Evolutionary conservation across 2,888 invertebrate species (phyloP).

Genomic region (Allophyes oxyacanthae): DNA sequence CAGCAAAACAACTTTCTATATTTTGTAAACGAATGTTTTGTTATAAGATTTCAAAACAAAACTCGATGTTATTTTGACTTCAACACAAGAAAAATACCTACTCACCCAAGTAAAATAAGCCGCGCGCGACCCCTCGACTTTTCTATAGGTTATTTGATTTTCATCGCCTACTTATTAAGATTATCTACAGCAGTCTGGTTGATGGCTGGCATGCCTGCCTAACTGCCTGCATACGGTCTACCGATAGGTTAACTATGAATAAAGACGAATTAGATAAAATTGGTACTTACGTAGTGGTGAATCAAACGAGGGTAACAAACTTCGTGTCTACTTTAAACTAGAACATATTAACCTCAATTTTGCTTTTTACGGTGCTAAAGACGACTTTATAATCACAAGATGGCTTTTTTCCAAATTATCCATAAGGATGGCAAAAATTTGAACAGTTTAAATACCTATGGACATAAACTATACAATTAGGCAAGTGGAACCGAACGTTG

Average conservation of each 20-base stretch:
- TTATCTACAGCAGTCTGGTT: conserved; percentile 4
- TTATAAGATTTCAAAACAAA: neutral
- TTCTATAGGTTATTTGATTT: conserved; percentile 9
- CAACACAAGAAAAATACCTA: neutral
- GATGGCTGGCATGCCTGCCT: conserved; percentile 7
- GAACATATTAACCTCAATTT: conserved; percentile 70
- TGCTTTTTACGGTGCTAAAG: conserved; percentile 41
- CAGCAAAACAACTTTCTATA: too few species aligned
- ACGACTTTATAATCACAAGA: conserved; percentile 17
- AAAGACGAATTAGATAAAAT: conserved; percentile 33
- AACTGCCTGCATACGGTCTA: conserved; percentile 12
- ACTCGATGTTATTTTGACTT: neutral
- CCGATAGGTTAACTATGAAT: conserved; percentile 34
- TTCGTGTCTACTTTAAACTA: conserved; percentile 59
- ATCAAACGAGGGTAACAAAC: conserved; percentile 65
- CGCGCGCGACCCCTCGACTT: conserved; percentile 5
- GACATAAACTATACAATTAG: conserved; percentile 9
- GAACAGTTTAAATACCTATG: conserved; percentile 1
- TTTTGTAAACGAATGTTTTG: too few species aligned
- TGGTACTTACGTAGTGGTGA: conserved; percentile 73
- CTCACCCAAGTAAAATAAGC: conserved; percentile 7
- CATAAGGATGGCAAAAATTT: neutral
- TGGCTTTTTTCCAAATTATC: conserved; percentile 6
- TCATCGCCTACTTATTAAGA: conserved; percentile 1
- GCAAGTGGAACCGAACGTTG: conserved; percentile 12